These are phyloP conservation scores for Lathamus discolor DNA, from an alignment of 2,113 vertebrate species.

Conservation along the genomic window DNA sequence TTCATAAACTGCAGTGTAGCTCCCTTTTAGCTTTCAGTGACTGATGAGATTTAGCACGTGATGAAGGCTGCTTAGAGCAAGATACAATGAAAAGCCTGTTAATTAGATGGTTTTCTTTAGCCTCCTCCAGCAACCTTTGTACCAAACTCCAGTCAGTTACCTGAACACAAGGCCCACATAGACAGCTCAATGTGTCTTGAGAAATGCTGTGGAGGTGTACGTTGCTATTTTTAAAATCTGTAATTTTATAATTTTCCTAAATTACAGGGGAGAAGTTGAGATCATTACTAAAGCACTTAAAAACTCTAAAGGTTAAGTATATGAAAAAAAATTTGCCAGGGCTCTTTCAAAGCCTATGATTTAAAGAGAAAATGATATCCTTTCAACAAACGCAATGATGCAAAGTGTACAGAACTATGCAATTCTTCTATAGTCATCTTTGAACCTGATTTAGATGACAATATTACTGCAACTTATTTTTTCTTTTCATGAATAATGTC, in stretches of 20 bases:
- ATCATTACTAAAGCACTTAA: slow-evolving; percentile 36
- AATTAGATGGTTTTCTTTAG: background rate
- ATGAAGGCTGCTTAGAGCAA: background rate
- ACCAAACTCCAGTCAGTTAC: background rate
- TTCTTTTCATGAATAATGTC: background rate
- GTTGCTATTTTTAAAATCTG: slow-evolving; percentile 27
- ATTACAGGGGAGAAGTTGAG: slow-evolving; percentile 31
- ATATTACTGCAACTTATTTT: background rate
- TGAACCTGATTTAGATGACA: slow-evolving; percentile 35
- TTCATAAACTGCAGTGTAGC: background rate
- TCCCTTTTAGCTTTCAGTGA: background rate
- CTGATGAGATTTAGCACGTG: background rate
- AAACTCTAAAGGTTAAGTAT: slow-evolving; percentile 57
- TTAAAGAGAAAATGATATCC: slow-evolving; percentile 60
- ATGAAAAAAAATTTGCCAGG: background rate
- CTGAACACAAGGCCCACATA: background rate
- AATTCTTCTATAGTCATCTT: slow-evolving; percentile 41
- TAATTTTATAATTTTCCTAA: slow-evolving; percentile 41
- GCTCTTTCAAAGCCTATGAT: slow-evolving; percentile 28
- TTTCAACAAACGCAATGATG: slow-evolving; percentile 53
- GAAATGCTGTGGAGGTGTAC: slow-evolving; percentile 4
- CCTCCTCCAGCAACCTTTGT: background rate
- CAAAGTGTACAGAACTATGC: background rate
- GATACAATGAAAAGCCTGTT: background rate
- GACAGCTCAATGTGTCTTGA: background rate